Percentiles rank a stretch among this genome's conserved stretches.
phyloP scores from a whole-genome alignment of 2,888 invertebrate species.

The Acleris sparsana region DNA sequence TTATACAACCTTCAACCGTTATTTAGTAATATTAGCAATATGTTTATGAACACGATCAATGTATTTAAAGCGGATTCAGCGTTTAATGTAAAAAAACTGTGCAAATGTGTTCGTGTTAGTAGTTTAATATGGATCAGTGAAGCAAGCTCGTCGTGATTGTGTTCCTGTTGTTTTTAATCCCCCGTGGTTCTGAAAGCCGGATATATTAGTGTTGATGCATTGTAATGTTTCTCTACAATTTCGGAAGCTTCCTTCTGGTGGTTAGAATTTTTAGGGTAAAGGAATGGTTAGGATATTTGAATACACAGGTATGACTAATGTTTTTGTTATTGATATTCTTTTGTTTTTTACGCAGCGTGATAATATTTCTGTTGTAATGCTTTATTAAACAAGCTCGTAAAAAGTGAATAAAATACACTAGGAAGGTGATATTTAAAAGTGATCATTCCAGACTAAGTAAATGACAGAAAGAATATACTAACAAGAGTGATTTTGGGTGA shows the following conservation, averaged over 20 bases:
- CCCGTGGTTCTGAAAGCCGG: constrained; percentile 45
- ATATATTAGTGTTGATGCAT: constrained; percentile 43
- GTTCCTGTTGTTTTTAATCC: constrained; percentile 40
- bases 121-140: constrained; percentile 49
- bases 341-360: no score
- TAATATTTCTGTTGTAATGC: no score
- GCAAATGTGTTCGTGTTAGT: constrained; percentile 44
- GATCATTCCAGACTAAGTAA: no score
- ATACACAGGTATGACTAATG: no score
- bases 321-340: no score
- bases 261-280: constrained; percentile 15
- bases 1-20: constrained; percentile 29
- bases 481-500: no score
- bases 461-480: no score
- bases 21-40: constrained; percentile 16
- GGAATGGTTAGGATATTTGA: no score
- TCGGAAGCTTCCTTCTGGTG: constrained; percentile 51
- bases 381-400: no score
- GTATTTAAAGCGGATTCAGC: constrained; percentile 29
- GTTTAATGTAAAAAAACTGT: constrained; percentile 30
- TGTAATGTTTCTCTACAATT: constrained; percentile 33
- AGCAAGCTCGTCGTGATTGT: constrained; percentile 59
- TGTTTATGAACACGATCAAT: constrained; percentile 20
- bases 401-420: no score
- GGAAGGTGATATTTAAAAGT: no score